These are phyloP conservation scores for Melierax canorus DNA, from an alignment of 2,113 vertebrate species.

Conservation along the genomic window DNA sequence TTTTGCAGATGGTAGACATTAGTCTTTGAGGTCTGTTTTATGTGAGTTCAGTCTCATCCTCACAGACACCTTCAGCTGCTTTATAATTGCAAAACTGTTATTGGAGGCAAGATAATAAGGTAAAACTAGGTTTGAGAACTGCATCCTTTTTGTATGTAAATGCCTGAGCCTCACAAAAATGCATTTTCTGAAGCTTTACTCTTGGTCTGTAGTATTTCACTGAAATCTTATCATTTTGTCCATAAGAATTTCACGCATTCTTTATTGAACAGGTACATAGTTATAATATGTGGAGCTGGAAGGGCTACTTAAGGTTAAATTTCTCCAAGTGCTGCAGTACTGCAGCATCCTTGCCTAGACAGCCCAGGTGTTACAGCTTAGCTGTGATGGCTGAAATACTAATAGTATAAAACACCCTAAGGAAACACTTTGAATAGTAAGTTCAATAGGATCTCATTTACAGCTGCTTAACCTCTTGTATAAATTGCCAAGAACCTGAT, in stretches of 20 bases:
- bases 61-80: background rate
- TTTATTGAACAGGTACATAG: background rate
- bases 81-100: background rate
- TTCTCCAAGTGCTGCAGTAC: background rate
- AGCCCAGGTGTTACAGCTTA: background rate
- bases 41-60: background rate
- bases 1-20: background rate
- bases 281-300: background rate
- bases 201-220: background rate
- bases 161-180: background rate
- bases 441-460: background rate
- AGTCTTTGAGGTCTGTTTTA: background rate
- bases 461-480: background rate
- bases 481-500: background rate
- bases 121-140: background rate
- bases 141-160: background rate
- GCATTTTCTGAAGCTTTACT: background rate
- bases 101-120: background rate
- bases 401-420: background rate
- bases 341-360: background rate
- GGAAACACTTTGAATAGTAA: background rate
- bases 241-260: background rate
- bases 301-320: background rate
- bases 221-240: background rate
- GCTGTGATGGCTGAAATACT: background rate